Evolutionary conservation across 2,888 invertebrate genomes (phyloP).

Genomic region (Phanerotoma sp.): DNA sequence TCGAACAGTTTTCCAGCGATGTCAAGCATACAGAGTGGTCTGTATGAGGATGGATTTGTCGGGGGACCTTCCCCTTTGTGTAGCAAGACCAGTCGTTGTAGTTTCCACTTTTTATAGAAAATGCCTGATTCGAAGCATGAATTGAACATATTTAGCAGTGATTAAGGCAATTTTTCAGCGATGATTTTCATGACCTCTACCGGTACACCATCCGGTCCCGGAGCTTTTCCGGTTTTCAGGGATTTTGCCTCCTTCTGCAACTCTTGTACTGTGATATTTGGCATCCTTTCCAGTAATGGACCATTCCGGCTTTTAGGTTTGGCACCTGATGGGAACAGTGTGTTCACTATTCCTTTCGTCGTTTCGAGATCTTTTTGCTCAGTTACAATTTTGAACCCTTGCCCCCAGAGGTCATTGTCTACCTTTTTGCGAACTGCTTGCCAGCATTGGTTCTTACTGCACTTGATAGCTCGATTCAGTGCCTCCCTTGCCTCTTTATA

Average conservation of each 20-base stretch:
- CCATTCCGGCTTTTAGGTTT: no score
- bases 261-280: conserved; percentile 11
- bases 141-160: conserved; percentile 25
- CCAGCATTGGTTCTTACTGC: not conserved
- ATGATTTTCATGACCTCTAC: no score
- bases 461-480: not conserved
- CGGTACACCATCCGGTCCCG: conserved; percentile 24
- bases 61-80: conserved; percentile 26
- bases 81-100: conserved; percentile 10
- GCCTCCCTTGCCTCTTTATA: not conserved
- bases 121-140: conserved; percentile 14
- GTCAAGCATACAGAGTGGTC: no score
- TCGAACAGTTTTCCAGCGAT: conserved; percentile 39
- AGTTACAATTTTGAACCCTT: not conserved
- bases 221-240: conserved; percentile 25
- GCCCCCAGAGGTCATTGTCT: not conserved
- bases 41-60: conserved; percentile 31
- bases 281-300: not conserved
- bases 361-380: not conserved
- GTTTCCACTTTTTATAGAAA: conserved; percentile 3
- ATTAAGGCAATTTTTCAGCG: conserved; percentile 10
- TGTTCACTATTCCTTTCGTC: not conserved
- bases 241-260: conserved; percentile 8
- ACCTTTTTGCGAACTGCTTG: not conserved
- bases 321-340: conserved; percentile 5